Base-by-base conservation (phyloP, 2,797 vertebrate species). In the Phyllotis vaccarum region DNA sequence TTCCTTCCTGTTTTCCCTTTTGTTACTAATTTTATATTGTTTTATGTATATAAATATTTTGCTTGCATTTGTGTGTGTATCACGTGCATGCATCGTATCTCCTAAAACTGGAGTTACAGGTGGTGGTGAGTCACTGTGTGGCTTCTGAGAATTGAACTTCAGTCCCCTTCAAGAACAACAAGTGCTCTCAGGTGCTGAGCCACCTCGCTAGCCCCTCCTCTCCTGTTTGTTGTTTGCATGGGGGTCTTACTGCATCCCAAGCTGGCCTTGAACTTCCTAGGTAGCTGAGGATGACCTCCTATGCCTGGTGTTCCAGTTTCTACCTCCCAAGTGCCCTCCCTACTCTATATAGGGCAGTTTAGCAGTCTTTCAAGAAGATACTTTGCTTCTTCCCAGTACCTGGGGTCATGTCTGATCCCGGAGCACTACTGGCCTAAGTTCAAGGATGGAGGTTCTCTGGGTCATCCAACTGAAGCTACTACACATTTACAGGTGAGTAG, bases 361-460 rank as follows among this genome's bases (percentile, higher is more conserved):
- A n/a, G 37, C 54, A 40, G 13, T 58, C 72, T 82, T 90, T 74
- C 12, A 17, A 86, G 79, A 90, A 92, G 11, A 49, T 0, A 54
- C 5, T 17, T 89, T 86, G 83, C 37, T 76, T 94, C 56, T 70
- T 10, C 24, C 60, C 70, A 56, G 24, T 14, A 24, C 12, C 52
- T 54, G 40, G 7, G 17, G 34, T 93, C 34, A 40, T 13, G 58
- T 31, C 52, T 46, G 56, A 40, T 46, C 37, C 46, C 87, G 66
- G 49, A 81, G 66, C 6, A 56, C 31, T 49, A 24, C 14, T 58
- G 80, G 54, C 87, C 17, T 46, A 90, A 68, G 17, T 43, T 83
- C 54, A 95, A 91, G 56, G 49, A 17, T 17, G 13, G 14, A 93
- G 10, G 66, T 40, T 89, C 56, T 94, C 86, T 54, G 46, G 91